Evolutionary conservation across 1,140 invertebrate species (phyloP).

Genomic region (Neodiprion pinetum): DNA sequence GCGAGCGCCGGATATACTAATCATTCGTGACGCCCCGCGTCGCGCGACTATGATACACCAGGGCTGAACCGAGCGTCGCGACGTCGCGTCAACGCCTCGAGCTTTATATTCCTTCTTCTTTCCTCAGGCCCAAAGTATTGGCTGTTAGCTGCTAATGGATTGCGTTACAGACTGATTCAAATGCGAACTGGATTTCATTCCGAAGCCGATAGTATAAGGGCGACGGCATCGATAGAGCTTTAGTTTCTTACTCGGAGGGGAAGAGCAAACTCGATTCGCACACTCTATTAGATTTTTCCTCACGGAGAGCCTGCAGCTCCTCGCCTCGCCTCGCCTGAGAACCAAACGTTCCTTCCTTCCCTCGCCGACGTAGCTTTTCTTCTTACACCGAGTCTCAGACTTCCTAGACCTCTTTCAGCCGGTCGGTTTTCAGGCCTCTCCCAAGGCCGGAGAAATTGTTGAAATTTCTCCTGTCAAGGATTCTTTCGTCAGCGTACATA

Average conservation of each 20-base stretch:
- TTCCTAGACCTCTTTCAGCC: no score
- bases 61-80: slow-evolving; percentile 6
- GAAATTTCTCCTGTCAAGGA: no score
- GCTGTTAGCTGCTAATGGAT: slow-evolving; percentile 61
- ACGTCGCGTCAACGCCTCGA: slow-evolving; percentile 21
- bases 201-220: slow-evolving; percentile 33
- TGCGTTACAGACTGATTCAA: slow-evolving; percentile 60
- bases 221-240: slow-evolving; percentile 36
- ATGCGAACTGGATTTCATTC: slow-evolving; percentile 61
- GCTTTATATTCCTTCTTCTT: slow-evolving; percentile 36
- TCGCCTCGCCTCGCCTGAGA: not conserved
- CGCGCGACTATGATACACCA: slow-evolving; percentile 1
- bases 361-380: no score
- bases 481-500: no score
- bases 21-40: slow-evolving; percentile 37
- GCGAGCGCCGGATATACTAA: slow-evolving; percentile 35
- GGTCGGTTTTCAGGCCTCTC: no score
- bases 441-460: no score
- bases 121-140: slow-evolving; percentile 46
- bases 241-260: slow-evolving; percentile 49
- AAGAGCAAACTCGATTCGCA: slow-evolving; percentile 53
- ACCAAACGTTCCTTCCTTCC: not conserved
- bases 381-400: no score
- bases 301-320: not conserved
- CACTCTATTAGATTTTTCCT: slow-evolving; percentile 59